Conservation (phyloP, 2,888 invertebrate genomes). For the Hirtodrosophila trivittata region DNA sequence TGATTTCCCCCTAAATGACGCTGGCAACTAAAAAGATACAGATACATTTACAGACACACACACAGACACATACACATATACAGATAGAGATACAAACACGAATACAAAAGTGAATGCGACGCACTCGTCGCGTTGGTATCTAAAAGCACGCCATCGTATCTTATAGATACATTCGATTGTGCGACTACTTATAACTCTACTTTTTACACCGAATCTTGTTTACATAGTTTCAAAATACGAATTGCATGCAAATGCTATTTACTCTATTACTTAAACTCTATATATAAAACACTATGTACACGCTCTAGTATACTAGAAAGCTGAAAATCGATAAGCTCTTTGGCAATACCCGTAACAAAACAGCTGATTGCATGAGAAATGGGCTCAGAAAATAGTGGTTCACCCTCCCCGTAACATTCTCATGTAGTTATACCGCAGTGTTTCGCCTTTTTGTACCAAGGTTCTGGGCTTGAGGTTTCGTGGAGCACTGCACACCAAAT, state of each 20-base stretch:
- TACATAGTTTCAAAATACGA: slow-evolving; percentile 40
- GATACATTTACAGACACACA: slow-evolving; percentile 19
- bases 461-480: slow-evolving; percentile 1
- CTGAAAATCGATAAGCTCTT: slow-evolving; percentile 65
- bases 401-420: background rate
- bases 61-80: slow-evolving; percentile 28
- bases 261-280: slow-evolving; percentile 13
- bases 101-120: slow-evolving; percentile 8
- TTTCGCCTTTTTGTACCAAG: too few relatives aligned
- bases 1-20: slow-evolving; percentile 64
- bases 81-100: slow-evolving; percentile 3
- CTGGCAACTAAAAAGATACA: slow-evolving; percentile 30
- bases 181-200: slow-evolving; percentile 43
- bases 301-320: slow-evolving; percentile 3
- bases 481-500: background rate
- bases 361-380: slow-evolving; percentile 61
- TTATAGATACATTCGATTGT: slow-evolving; percentile 57
- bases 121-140: slow-evolving; percentile 37
- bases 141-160: slow-evolving; percentile 49
- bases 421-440: background rate
- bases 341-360: slow-evolving; percentile 21
- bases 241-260: slow-evolving; percentile 42
- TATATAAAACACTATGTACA: slow-evolving; percentile 15
- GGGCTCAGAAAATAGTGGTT: slow-evolving; percentile 23
- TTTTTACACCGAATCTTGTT: slow-evolving; percentile 30